Percentiles rank a stretch among this genome's conserved stretches.
Evolutionary conservation across 2,888 invertebrate species (phyloP).

Genomic region (Sinelater perroti): DNA sequence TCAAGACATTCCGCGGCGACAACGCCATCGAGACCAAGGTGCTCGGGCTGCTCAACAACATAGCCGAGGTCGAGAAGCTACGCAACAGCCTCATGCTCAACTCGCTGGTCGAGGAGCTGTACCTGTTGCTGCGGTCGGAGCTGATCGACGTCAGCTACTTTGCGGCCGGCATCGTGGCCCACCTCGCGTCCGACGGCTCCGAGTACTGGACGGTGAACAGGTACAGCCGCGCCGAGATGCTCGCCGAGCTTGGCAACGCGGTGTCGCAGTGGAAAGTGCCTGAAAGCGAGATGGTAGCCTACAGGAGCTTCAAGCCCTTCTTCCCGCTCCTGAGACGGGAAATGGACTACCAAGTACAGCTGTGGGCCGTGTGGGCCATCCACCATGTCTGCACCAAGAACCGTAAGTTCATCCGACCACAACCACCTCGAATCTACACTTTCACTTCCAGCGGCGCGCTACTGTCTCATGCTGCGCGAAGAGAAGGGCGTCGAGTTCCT

Average conservation of each 20-base stretch:
- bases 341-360: slow-evolving; percentile 71
- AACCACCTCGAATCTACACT: slow-evolving; percentile 2
- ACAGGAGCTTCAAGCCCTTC: slow-evolving; percentile 76
- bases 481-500: slow-evolving; percentile 69
- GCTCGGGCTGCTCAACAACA: slow-evolving; percentile 76
- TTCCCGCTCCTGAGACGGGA: slow-evolving; percentile 69
- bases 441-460: slow-evolving; percentile 67
- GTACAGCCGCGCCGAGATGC: slow-evolving; percentile 55
- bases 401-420: slow-evolving; percentile 61
- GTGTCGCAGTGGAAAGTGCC: slow-evolving; percentile 73
- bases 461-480: slow-evolving; percentile 71
- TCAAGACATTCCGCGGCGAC: slow-evolving; percentile 70
- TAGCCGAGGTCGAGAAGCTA: slow-evolving; percentile 73
- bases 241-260: slow-evolving; percentile 65
- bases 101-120: slow-evolving; percentile 47
- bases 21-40: slow-evolving; percentile 80
- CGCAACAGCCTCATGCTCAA: slow-evolving; percentile 52
- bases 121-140: slow-evolving; percentile 60
- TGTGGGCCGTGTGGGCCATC: slow-evolving; percentile 84
- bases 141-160: slow-evolving; percentile 77
- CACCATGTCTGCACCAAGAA: slow-evolving; percentile 80
- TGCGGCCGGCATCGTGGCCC: slow-evolving; percentile 77
- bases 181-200: slow-evolving; percentile 69
- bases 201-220: slow-evolving; percentile 62
- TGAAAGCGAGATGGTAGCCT: slow-evolving; percentile 79